These are phyloP conservation scores for Rhabdornis inornatus DNA, from an alignment of 2,113 vertebrate genomes.

Conservation along the genomic window DNA sequence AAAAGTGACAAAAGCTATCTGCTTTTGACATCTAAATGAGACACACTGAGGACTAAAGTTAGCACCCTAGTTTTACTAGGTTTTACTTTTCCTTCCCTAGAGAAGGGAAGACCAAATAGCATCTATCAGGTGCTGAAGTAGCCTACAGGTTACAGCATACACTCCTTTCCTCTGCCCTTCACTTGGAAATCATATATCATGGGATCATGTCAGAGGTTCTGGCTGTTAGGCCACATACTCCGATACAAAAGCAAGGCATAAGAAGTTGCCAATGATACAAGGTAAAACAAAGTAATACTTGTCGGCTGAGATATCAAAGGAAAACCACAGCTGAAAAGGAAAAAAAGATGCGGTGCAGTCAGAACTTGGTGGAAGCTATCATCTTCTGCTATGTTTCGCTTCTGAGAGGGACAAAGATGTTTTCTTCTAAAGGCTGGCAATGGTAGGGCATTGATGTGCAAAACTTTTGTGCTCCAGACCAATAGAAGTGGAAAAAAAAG, in stretches of 20 bases:
- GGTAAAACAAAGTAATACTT: background rate
- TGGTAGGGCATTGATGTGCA: background rate
- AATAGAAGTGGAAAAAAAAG: background rate
- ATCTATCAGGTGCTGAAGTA: background rate
- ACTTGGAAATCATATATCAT: background rate
- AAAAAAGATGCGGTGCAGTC: background rate
- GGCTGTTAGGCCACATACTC: background rate
- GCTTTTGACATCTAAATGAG: background rate
- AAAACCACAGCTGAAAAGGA: background rate
- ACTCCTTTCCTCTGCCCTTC: background rate
- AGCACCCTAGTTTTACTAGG: background rate
- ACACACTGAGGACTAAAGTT: background rate
- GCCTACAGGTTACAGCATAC: background rate
- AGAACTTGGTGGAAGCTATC: background rate
- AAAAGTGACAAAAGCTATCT: background rate
- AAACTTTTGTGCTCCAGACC: background rate
- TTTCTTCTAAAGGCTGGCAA: background rate
- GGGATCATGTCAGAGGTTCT: background rate
- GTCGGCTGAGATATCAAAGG: background rate
- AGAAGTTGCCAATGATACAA: background rate
- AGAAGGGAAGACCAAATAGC: background rate
- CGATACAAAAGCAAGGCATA: background rate
- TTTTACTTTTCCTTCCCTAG: background rate
- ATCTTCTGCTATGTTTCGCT: background rate
- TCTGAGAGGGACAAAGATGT: background rate